phyloP scores from a whole-genome alignment of 2,888 invertebrate species.

The Lochmaea crataegi region DNA sequence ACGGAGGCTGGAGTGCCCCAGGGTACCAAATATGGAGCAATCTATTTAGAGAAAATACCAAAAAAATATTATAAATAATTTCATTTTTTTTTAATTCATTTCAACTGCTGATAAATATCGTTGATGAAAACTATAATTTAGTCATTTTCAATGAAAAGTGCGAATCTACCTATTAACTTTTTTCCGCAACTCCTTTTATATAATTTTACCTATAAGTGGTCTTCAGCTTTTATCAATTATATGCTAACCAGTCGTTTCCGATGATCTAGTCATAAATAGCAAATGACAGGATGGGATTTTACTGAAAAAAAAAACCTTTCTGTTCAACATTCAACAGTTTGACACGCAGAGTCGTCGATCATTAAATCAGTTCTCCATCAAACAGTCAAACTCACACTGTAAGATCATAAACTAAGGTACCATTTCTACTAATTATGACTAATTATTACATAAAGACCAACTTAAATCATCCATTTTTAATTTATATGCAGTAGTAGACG shows the following conservation, averaged over 20 bases:
- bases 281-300: constrained; percentile 1
- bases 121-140: too few relatives aligned
- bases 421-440: constrained; percentile 42
- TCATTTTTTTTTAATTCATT: too few relatives aligned
- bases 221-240: neutral
- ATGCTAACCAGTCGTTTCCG: neutral
- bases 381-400: neutral
- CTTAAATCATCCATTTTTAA: constrained; percentile 39
- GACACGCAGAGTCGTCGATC: neutral
- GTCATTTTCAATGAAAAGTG: neutral
- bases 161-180: neutral
- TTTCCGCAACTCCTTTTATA: neutral
- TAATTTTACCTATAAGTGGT: neutral
- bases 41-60: too few relatives aligned
- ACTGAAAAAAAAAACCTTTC: neutral
- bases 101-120: too few relatives aligned
- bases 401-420: constrained; percentile 28
- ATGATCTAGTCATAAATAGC: neutral
- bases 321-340: neutral
- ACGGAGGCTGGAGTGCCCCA: too few relatives aligned
- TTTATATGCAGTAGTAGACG: constrained; percentile 38
- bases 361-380: neutral
- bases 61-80: too few relatives aligned
- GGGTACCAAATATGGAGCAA: too few relatives aligned
- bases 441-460: constrained; percentile 42